phyloP scores from a whole-genome alignment of 2,797 vertebrate species.

The Gephyroberyx darwinii region DNA sequence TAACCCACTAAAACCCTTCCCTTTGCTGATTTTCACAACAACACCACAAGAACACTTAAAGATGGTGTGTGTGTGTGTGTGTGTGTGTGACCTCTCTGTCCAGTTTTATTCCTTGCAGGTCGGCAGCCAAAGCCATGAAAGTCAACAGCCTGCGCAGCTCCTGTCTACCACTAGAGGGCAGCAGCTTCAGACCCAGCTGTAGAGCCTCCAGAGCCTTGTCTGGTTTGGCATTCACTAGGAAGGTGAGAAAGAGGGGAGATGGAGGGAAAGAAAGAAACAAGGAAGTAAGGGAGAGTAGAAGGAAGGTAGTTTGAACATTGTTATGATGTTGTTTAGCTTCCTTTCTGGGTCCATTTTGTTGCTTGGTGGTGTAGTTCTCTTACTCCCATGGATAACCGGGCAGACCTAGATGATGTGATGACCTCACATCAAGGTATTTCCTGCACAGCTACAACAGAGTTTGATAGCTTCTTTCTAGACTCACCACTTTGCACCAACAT shows the following conservation, averaged over 20 bases:
- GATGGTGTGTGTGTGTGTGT: too few species aligned
- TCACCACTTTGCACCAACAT: too few species aligned
- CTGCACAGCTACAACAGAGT: too few species aligned
- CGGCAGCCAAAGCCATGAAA: slow-evolving; percentile 91
- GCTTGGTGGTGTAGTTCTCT: too few species aligned
- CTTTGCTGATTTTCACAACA: neutral
- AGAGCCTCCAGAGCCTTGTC: slow-evolving; percentile 88
- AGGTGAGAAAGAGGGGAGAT: neutral
- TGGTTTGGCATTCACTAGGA: slow-evolving; percentile 83
- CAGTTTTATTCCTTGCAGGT: slow-evolving; percentile 82
- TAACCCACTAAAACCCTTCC: too few species aligned
- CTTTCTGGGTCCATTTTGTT: too few species aligned
- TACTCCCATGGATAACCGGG: too few species aligned
- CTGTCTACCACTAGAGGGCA: slow-evolving; percentile 84
- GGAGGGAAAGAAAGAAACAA: neutral
- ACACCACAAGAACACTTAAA: neutral
- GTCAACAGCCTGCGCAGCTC: slow-evolving; percentile 88
- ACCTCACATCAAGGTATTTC: too few species aligned
- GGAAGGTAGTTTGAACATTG: neutral
- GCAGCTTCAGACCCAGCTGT: slow-evolving; percentile 92
- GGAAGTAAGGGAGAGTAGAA: neutral
- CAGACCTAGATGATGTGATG: too few species aligned
- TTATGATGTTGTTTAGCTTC: too few species aligned
- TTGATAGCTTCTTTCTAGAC: too few species aligned
- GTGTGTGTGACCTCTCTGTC: slow-evolving; percentile 86